A percentile compares a stretch with the other conserved stretches of the same genome.
Conservation (phyloP, 2,888 invertebrate genomes). For the Eupithecia tripunctaria region DNA sequence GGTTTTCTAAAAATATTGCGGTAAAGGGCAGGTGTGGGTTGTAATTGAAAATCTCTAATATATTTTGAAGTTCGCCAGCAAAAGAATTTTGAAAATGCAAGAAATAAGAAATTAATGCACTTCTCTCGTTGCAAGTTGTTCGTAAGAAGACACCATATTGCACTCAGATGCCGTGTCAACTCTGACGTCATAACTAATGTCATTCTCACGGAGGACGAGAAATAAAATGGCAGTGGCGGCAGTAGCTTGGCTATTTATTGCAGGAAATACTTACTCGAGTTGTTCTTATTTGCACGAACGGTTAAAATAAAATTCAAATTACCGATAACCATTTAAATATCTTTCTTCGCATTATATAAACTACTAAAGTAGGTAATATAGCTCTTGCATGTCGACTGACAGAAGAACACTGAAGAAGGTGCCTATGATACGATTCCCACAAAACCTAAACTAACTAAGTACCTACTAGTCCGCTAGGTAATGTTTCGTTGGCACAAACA, state of each 20-base stretch:
- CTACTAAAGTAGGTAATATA: not conserved
- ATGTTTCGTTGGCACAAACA: not conserved
- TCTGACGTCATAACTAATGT: constrained; percentile 35
- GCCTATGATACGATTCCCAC: not conserved
- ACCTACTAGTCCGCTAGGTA: no score
- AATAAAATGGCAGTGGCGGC: constrained; percentile 1
- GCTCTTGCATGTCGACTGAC: not conserved
- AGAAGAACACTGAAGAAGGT: not conserved
- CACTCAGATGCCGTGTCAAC: constrained; percentile 40
- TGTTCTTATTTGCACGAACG: not conserved
- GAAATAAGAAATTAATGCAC: constrained; percentile 29
- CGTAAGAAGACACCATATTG: constrained; percentile 41
- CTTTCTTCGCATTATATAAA: not conserved
- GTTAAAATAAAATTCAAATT: not conserved
- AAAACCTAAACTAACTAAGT: no score
- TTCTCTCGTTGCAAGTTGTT: constrained; percentile 23
- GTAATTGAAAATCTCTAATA: constrained; percentile 8
- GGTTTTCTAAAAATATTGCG: constrained; percentile 7
- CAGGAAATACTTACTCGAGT: not conserved
- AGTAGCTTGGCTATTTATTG: not conserved
- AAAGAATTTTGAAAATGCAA: constrained; percentile 15
- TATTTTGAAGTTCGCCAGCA: constrained; percentile 6
- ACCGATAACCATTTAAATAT: not conserved
- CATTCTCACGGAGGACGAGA: constrained; percentile 13
- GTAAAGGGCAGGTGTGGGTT: constrained; percentile 10